A percentile compares a stretch with the other conserved stretches of the same genome.
Evolutionary conservation across 2,113 vertebrate species (phyloP).

Genomic region (Himantopus leucocephalus): DNA sequence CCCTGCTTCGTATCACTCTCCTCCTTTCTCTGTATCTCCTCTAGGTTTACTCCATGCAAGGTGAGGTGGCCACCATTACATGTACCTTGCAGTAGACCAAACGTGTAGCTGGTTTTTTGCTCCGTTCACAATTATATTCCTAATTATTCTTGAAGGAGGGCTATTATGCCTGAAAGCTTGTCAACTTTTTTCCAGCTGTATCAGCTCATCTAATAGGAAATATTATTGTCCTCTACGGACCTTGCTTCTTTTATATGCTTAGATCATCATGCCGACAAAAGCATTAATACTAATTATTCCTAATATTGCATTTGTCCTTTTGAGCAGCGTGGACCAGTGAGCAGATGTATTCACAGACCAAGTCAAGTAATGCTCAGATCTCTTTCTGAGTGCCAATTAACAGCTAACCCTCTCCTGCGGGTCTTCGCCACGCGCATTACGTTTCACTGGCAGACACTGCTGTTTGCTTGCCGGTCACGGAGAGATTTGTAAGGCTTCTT

Average conservation of each 20-base stretch:
- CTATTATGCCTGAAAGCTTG: neutral
- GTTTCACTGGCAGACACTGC: neutral
- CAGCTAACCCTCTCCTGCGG: neutral
- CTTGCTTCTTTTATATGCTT: neutral
- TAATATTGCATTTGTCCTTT: neutral
- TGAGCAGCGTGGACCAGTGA: neutral
- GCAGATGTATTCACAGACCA: neutral
- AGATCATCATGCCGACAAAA: neutral
- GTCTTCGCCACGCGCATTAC: accelerated
- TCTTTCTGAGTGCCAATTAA: neutral
- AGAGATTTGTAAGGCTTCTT: neutral
- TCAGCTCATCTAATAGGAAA: neutral
- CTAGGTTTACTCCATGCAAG: neutral
- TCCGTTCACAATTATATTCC: neutral
- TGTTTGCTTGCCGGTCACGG: neutral
- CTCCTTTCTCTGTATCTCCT: neutral
- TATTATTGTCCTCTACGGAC: neutral
- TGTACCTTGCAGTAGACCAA: neutral
- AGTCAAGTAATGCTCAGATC: neutral
- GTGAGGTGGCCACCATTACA: neutral
- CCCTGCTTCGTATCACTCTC: neutral
- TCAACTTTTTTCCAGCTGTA: neutral
- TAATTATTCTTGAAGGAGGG: neutral
- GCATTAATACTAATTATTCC: neutral
- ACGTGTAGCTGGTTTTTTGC: neutral